Evolutionary conservation across 2,113 vertebrate genomes (phyloP), one percentile per base, ranked within the genome.

Genomic region (Ctenomys sociabilis): DNA sequence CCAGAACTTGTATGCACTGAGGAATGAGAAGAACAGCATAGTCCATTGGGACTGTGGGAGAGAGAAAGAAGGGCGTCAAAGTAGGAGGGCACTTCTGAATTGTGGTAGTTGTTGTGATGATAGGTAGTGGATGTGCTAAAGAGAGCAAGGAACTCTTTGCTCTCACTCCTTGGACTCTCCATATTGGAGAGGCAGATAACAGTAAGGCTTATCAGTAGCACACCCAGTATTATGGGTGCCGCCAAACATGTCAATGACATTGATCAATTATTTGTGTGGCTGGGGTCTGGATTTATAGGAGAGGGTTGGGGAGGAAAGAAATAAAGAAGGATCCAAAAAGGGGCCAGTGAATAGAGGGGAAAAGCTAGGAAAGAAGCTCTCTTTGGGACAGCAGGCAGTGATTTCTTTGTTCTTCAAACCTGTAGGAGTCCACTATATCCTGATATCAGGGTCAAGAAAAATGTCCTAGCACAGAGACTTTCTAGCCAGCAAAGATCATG

Each of bases 371-470:
- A 43, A 66, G 84, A 12, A 68, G 72, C 28, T 54, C 82, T 77
- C 57, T n/a, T 37, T 35, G 70, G 37, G 40, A 80, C 35, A 75
- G n/a, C 49, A 61, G 54, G 30, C 16, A 77, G 63, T 30, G 5
- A 80, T 85, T 75, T 91, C 72, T 87, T 84, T 66, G 30, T 77
- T 92, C 72, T n/a, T 66, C 7, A 64, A 30, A 88, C 30, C 66
- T 61, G 12, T 64, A 24, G 70, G n/a, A 88, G 43, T 49, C 49
- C 86, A 86, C 3, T 43, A 63, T 61, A 57, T 81, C 66, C 35
- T 81, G 21, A 19, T 59, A 30, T 66, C n/a, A 86, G 68, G 61
- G 75, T 54, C 81, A 84, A 75, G 87, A 94, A 86, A 95, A 86
- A 90, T 28, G 40, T 32, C n/a, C 16, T 43, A 52, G 64, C 61